A percentile compares a stretch with the other conserved stretches of the same genome.
Evolutionary conservation across 1,140 invertebrate genomes (phyloP).

Genomic region (Hycleus cichorii): DNA sequence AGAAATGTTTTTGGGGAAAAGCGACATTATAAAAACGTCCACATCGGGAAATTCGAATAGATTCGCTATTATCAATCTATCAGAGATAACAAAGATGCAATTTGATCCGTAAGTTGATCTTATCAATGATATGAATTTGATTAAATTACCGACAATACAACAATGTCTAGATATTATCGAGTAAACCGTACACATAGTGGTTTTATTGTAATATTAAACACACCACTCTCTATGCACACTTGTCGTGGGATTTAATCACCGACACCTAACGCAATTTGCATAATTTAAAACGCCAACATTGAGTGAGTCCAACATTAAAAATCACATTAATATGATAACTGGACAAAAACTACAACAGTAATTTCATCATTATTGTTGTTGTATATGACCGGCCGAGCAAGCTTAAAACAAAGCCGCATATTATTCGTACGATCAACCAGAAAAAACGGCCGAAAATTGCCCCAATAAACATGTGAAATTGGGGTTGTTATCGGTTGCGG

Average conservation of each 20-base stretch:
- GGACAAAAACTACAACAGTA: too few species aligned
- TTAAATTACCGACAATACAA: too few species aligned
- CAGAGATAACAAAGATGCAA: too few species aligned
- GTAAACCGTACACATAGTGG: constrained; percentile 6
- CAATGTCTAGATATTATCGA: not conserved
- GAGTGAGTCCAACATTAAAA: constrained; percentile 4
- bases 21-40: not conserved
- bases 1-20: not conserved
- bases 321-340: constrained; percentile 2
- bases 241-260: constrained; percentile 12
- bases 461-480: not conserved
- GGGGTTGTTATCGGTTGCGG: too few species aligned
- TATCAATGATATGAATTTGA: too few species aligned
- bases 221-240: constrained; percentile 8
- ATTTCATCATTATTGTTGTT: too few species aligned
- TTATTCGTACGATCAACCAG: too few species aligned
- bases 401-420: too few species aligned
- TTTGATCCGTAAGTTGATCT: too few species aligned
- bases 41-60: constrained; percentile 4
- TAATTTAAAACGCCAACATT: constrained; percentile 1
- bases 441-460: too few species aligned
- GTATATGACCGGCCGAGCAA: too few species aligned
- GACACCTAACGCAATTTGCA: constrained; percentile 10
- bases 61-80: not conserved
- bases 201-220: constrained; percentile 13